Evolutionary conservation across 2,797 vertebrate species (phyloP).

Genomic region (Astyanax mexicanus): DNA sequence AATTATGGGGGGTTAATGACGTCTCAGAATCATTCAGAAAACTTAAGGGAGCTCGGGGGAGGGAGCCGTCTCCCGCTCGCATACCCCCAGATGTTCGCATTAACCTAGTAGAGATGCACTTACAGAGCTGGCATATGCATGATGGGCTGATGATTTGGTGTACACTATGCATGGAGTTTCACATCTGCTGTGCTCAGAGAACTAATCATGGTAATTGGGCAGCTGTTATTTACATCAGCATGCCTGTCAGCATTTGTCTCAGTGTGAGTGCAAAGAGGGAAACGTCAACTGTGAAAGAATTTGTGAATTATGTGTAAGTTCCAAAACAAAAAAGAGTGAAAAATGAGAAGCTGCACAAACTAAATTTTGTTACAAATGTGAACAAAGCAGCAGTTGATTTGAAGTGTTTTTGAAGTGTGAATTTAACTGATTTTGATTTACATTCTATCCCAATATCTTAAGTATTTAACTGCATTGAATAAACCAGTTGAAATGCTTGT

Average conservation of each 20-base stretch:
- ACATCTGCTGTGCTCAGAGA: constrained; percentile 47
- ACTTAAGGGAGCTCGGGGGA: constrained; percentile 9
- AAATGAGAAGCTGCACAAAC: not conserved
- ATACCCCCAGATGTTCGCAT: constrained; percentile 47
- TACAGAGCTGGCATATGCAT: constrained; percentile 23
- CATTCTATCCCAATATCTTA: too few relatives aligned
- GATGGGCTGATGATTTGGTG: constrained; percentile 38
- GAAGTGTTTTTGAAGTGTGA: too few relatives aligned
- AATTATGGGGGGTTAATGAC: not conserved
- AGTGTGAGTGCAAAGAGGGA: constrained; percentile 23
- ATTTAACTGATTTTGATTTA: too few relatives aligned
- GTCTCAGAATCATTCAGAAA: constrained; percentile 33
- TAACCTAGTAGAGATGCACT: constrained; percentile 40
- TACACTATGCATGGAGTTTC: constrained; percentile 11
- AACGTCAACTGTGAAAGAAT: constrained; percentile 11
- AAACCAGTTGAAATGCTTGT: too few relatives aligned
- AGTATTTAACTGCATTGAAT: too few relatives aligned
- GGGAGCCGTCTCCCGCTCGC: constrained; percentile 2
- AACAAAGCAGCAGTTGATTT: too few relatives aligned
- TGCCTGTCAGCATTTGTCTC: constrained; percentile 37
- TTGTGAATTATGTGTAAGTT: constrained; percentile 2
- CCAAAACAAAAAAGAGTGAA: not conserved
- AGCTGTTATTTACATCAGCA: constrained; percentile 54
- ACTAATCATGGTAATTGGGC: constrained; percentile 45
- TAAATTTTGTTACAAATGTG: not conserved